Base-by-base conservation (phyloP, 2,888 invertebrate species). In the Chrysolina oricalcia region DNA sequence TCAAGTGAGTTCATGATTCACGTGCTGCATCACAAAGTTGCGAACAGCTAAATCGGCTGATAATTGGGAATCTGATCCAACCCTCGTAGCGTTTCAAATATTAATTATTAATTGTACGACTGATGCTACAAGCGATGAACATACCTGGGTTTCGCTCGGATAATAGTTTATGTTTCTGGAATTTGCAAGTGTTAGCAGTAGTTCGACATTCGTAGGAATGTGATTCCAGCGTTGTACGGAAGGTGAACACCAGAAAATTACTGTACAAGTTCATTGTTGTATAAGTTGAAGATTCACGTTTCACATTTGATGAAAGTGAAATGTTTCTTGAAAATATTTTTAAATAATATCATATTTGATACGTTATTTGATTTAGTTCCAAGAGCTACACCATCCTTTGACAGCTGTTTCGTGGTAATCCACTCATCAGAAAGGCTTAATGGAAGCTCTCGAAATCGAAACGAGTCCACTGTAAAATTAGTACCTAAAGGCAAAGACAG, bases 11-110 rank as follows among this genome's bases (percentile, higher is more conserved):
- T 59, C 27, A 59, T 35, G n/a, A 17, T 59, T 59, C 23, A 59
- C 35, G 59, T 23, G 59, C 59, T 35, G n/a, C 59, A 59, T 59
- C 35, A 35, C 35, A 9, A 27, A 66, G 66, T 46, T 48, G 66
- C 21, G 19, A 41, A 43, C 46, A 43, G 43, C 35, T 43, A 41
- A 65, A 66, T 46, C 66, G 66, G 6, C 23, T 48, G 66, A 66
- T 66, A 66, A 66, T 66, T 66, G 66, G 43, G 23, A 59, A 35
- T 59, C 35, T 35, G 59, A 59, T 59, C 10, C 59, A 15, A n/a
- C 10, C 59, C 27, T 23, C 59, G 35, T 27, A 59, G 27, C 35
- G 59, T 27, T 59, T 27, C 59, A 59, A n/a, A 59, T 59, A 59
- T 27, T 59, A 59, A 59, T 27, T 35, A 59, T 59, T 35, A 59